phyloP scores from a whole-genome alignment of 2,888 invertebrate genomes.

The Lomographa bimaculata region DNA sequence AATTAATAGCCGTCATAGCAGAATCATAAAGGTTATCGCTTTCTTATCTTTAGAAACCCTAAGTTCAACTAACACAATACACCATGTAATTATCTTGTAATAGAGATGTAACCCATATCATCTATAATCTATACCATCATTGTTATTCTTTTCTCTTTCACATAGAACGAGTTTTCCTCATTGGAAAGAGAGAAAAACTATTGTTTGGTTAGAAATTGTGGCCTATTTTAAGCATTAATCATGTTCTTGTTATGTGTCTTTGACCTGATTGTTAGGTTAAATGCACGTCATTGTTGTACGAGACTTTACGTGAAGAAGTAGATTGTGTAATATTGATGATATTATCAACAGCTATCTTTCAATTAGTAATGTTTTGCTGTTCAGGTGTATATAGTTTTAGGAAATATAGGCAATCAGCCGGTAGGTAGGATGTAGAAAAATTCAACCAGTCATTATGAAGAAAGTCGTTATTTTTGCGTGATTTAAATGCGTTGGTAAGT shows the following conservation, averaged over 20 bases:
- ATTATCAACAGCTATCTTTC: no score
- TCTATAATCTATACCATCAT: slow-evolving; percentile 14
- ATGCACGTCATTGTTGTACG: slow-evolving; percentile 2
- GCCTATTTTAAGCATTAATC: slow-evolving; percentile 30
- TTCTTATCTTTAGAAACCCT: not conserved
- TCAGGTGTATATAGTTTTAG: no score
- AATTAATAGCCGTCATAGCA: no score
- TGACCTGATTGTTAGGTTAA: slow-evolving; percentile 13
- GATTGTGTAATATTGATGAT: no score
- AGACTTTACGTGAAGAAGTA: no score
- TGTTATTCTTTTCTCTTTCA: slow-evolving; percentile 36
- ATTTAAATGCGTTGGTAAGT: no score
- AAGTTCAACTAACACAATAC: slow-evolving; percentile 4
- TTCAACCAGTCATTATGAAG: no score
- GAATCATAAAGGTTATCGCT: slow-evolving; percentile 9
- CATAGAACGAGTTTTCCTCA: slow-evolving; percentile 33
- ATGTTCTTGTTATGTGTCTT: slow-evolving; percentile 18
- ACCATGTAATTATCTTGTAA: slow-evolving; percentile 18
- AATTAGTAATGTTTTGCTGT: no score
- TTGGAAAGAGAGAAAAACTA: slow-evolving; percentile 21
- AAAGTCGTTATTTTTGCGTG: no score
- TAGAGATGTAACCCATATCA: slow-evolving; percentile 18
- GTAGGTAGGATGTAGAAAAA: no score
- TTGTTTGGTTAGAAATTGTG: slow-evolving; percentile 41
- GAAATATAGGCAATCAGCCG: no score